Percentiles rank a stretch among this genome's conserved stretches.
Evolutionary conservation across 2,888 invertebrate species (phyloP).

Genomic region (Pandemis cinnamomeana): DNA sequence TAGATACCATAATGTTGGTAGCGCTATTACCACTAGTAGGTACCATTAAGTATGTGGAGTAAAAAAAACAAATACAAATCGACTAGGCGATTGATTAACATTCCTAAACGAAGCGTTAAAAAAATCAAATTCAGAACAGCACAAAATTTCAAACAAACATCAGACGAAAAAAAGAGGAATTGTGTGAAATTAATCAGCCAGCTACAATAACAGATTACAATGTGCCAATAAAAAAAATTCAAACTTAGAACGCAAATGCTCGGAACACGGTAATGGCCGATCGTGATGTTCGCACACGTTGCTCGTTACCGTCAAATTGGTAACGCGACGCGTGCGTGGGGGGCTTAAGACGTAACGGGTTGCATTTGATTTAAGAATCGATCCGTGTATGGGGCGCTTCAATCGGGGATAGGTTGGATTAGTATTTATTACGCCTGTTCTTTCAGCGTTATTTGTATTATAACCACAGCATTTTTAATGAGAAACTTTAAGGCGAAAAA

Average conservation of each 20-base stretch:
- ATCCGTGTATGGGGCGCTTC: not conserved
- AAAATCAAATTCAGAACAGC: no score
- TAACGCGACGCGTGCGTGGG: slow-evolving; percentile 61
- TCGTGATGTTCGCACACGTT: slow-evolving; percentile 33
- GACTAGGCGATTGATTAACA: no score
- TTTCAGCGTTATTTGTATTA: not conserved
- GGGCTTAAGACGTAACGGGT: slow-evolving; percentile 19
- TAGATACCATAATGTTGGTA: no score
- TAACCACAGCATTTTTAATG: not conserved
- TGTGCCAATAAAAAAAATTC: no score
- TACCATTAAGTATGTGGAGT: not conserved
- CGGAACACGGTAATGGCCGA: slow-evolving; percentile 30
- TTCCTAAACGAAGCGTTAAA: no score
- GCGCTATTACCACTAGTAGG: no score
- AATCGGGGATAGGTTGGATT: not conserved
- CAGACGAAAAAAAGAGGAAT: no score
- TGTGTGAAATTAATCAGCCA: no score
- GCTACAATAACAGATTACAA: no score
- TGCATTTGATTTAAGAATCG: slow-evolving; percentile 2
- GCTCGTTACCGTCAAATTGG: slow-evolving; percentile 68
- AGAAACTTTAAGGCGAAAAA: no score
- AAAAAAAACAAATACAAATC: not conserved
- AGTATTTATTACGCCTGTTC: not conserved
- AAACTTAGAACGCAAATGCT: not conserved
- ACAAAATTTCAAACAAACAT: no score